Base-by-base conservation (phyloP, 2,113 vertebrate species). In the Sinocyclocheilus maitianheensis region DNA sequence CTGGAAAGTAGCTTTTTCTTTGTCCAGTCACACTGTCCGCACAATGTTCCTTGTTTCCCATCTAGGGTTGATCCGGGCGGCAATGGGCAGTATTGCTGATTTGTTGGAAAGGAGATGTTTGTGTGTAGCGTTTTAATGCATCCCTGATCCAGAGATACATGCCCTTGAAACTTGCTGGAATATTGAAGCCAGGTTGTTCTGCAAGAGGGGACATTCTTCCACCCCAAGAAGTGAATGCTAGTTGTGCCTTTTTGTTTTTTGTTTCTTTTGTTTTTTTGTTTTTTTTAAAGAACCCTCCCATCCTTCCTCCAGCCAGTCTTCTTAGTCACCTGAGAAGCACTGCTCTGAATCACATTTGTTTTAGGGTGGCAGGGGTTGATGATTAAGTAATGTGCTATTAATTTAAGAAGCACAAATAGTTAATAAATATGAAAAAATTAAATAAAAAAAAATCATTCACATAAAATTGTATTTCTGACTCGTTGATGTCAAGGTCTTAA, bases 361-460 rank as follows among this genome's bases (percentile, higher is more conserved):
- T 91, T 91, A 90, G 88, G 94, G 93, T 94, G 94, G 85, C 87
- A 91, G 93, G 93, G 92, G 92, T 92, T 94, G 85, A 83, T 84
- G 92, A 94, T 84, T 87, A 81, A 67, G 65, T 86, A 88, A 88
- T 94, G 93, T 95, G 95, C 94, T 94, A 87, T 91, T 93, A 92
- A 94, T 88, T 93, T 93, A 93, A 77, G 43, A 82, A 93, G 93
- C 93, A 94, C 93, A 94, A 92, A 89, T 92, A 89, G 92, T 85
- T 87, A 78, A 81, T 81, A 83, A 85, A 86, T 84, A 83, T 62
- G 74, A 78, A 83, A 85, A 77, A 83, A 93, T 92, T 90, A 90
- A 93, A 93, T 93, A 95, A 94, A 94, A 94, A 94, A 91, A 94
- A 94, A 91, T 85, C 69, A 91, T 93, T 85, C 93, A 91, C 93